These are phyloP conservation scores for Cygnus buccinator DNA, from an alignment of 2,113 vertebrate genomes.

Conservation along the genomic window DNA sequence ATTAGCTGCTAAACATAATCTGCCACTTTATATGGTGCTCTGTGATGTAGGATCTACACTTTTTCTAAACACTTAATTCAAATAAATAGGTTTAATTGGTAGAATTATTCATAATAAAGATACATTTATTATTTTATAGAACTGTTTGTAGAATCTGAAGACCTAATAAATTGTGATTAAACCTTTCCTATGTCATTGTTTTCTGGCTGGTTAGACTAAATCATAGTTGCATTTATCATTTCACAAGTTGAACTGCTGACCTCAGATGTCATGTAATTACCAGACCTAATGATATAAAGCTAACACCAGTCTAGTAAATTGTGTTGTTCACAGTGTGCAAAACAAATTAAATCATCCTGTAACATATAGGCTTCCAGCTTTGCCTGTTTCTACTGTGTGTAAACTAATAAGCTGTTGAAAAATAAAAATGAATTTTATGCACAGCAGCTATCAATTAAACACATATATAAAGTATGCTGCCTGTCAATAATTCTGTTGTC, in stretches of 20 bases:
- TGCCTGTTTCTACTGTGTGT: not conserved
- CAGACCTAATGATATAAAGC: not conserved
- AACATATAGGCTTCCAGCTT: not conserved
- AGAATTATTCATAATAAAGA: not conserved
- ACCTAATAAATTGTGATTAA: not conserved
- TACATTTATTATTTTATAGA: not conserved
- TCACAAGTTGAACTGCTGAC: not conserved
- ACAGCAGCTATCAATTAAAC: not conserved
- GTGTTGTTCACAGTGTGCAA: not conserved
- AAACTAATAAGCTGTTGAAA: not conserved
- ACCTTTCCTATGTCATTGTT: not conserved
- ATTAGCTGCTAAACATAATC: not conserved
- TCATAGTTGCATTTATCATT: not conserved
- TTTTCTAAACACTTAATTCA: not conserved
- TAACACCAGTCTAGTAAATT: not conserved
- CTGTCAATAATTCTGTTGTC: not conserved
- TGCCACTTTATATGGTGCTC: not conserved
- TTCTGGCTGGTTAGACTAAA: constrained; percentile 9
- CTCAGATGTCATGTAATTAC: not conserved
- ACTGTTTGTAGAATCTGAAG: not conserved
- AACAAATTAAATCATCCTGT: not conserved
- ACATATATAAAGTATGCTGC: not conserved
- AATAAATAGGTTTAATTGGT: not conserved
- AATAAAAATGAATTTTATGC: not conserved
- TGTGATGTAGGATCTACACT: not conserved